Conservation (phyloP, 2,113 vertebrate species). For the Callopanchax toddi region DNA sequence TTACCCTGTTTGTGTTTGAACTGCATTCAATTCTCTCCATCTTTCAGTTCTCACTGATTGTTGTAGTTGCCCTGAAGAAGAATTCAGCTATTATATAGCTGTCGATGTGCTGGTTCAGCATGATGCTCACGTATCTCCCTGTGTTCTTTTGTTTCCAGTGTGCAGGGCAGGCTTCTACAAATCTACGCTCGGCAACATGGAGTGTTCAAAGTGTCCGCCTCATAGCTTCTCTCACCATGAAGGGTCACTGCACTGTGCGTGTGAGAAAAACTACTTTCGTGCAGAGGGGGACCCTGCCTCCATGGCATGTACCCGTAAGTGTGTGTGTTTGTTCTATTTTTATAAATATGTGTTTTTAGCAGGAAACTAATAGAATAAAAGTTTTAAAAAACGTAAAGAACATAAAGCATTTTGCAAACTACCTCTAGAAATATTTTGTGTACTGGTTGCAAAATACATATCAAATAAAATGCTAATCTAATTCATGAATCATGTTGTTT, state of each 20-base stretch:
- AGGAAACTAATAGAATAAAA: too few relatives aligned
- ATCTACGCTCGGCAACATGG: conserved; percentile 86
- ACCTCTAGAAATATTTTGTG: too few relatives aligned
- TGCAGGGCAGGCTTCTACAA: conserved; percentile 97
- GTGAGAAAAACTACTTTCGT: conserved; percentile 98
- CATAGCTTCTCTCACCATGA: conserved; percentile 91
- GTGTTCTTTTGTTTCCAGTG: conserved; percentile 77
- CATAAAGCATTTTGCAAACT: too few relatives aligned
- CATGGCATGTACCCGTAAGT: conserved; percentile 98
- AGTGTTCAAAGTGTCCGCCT: conserved; percentile 95
- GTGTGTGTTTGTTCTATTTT: too few relatives aligned
- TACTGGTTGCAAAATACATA: too few relatives aligned
- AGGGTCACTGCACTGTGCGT: conserved; percentile 90
- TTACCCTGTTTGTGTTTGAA: conserved; percentile 3
- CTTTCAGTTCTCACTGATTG: conserved; percentile 19
- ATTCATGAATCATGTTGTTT: too few relatives aligned
- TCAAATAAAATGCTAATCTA: too few relatives aligned
- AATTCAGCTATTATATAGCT: conserved; percentile 26
- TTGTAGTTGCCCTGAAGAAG: conserved; percentile 29
- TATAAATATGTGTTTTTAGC: too few relatives aligned
- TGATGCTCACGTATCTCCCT: conserved; percentile 51
- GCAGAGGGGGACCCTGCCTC: conserved; percentile 93
- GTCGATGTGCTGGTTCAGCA: conserved; percentile 36
- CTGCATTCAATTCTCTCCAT: conserved; percentile 24
- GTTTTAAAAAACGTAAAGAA: too few relatives aligned